Percentiles rank a stretch among this genome's conserved stretches.
Evolutionary conservation across 2,797 vertebrate genomes (phyloP).

Genomic region (Xenopus petersii): DNA sequence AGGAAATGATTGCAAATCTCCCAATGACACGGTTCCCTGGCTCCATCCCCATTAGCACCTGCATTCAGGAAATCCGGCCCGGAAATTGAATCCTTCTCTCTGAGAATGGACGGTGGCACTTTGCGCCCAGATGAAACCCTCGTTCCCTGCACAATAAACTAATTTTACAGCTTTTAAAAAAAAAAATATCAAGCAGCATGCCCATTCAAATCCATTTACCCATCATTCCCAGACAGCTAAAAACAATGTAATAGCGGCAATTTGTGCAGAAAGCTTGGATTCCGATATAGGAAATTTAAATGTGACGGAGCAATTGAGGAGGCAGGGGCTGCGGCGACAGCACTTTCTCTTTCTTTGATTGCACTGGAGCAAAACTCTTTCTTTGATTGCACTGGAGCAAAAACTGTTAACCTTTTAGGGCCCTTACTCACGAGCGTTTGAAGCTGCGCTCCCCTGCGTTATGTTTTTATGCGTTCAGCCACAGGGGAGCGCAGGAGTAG

Average conservation of each 20-base stretch:
- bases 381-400: background rate
- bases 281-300: background rate
- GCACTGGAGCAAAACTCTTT: no score
- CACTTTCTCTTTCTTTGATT: no score
- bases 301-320: no score
- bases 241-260: conserved; percentile 23
- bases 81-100: conserved; percentile 18
- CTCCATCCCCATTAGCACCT: conserved; percentile 6
- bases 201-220: conserved; percentile 30
- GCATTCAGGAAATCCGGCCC: background rate
- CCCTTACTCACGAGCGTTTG: no score
- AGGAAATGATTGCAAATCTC: conserved; percentile 3
- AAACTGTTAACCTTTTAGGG: no score
- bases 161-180: conserved; percentile 7
- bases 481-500: no score
- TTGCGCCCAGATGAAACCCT: background rate
- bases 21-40: background rate
- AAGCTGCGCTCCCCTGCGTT: no score
- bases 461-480: no score
- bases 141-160: conserved; percentile 10
- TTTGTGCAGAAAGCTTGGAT: background rate
- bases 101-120: background rate
- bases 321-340: no score
- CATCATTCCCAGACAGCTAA: conserved; percentile 30
- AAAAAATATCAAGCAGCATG: conserved; percentile 2